A percentile compares a stretch with the other conserved stretches of the same genome.
These are phyloP conservation scores for Tragelaphus imberbis DNA, from an alignment of 2,113 vertebrate species.

Conservation along the genomic window DNA sequence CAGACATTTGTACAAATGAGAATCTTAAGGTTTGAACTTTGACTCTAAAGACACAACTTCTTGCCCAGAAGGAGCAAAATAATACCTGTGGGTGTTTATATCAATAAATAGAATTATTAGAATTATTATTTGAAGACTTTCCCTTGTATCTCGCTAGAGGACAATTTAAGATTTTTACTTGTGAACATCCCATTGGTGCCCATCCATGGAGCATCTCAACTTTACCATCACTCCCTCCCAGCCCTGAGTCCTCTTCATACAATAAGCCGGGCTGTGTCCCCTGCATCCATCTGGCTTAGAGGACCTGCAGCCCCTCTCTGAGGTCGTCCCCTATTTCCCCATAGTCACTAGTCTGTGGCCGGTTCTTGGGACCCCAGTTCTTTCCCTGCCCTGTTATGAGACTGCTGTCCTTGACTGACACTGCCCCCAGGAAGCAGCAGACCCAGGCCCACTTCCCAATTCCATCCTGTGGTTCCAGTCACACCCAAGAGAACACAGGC, in stretches of 20 bases:
- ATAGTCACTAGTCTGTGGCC: background rate
- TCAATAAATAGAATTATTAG: background rate
- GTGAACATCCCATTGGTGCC: background rate
- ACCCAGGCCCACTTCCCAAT: background rate
- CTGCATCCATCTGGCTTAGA: background rate
- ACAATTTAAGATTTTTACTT: background rate
- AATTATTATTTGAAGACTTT: background rate
- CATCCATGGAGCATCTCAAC: background rate
- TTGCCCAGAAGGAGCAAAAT: background rate
- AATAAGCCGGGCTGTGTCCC: no score
- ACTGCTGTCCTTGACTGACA: background rate
- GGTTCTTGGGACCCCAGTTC: background rate
- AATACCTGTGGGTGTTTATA: background rate
- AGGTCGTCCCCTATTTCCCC: background rate
- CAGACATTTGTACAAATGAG: background rate
- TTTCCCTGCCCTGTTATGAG: background rate
- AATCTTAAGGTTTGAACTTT: background rate
- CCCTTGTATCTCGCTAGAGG: background rate
- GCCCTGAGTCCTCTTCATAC: rapidly evolving
- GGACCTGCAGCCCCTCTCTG: background rate
- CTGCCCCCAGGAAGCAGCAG: background rate
- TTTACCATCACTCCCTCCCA: background rate
- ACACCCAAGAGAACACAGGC: background rate
- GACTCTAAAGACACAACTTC: background rate
- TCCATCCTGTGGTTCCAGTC: background rate